Conservation (phyloP, 1,140 invertebrate species). For the Macrosteles quadrilineatus region DNA sequence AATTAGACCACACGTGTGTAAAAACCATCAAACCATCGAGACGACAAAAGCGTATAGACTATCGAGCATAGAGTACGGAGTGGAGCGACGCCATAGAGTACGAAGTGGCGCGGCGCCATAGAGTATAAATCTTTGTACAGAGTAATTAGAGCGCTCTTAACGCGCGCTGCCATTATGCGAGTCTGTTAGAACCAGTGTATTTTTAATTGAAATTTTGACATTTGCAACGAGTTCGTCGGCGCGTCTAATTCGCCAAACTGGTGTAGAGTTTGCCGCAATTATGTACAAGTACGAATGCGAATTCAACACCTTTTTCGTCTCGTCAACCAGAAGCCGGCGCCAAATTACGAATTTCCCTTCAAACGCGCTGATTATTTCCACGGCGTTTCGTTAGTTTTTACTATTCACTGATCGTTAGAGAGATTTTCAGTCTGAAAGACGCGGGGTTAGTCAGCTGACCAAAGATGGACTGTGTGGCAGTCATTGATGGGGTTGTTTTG, state of each 20-base stretch:
- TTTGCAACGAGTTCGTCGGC: background rate
- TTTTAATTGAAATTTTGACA: constrained; percentile 24
- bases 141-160: background rate
- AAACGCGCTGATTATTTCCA: constrained; percentile 11
- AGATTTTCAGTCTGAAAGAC: too few relatives aligned
- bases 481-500: too few relatives aligned
- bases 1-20: constrained; percentile 3
- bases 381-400: background rate
- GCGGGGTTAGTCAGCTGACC: too few relatives aligned
- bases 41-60: background rate
- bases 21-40: too few relatives aligned
- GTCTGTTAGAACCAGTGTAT: constrained; percentile 11
- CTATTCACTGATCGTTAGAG: background rate
- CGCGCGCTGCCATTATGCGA: background rate
- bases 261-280: background rate
- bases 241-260: constrained; percentile 6
- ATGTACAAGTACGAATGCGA: background rate
- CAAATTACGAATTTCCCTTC: constrained; percentile 4
- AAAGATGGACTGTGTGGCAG: too few relatives aligned
- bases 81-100: too few relatives aligned
- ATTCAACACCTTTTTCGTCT: constrained; percentile 9
- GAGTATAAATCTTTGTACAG: background rate
- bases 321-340: background rate
- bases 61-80: background rate
- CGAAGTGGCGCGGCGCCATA: background rate